Conservation (phyloP, 2,888 invertebrate genomes). For the Lepidocyrtinus sp. region DNA sequence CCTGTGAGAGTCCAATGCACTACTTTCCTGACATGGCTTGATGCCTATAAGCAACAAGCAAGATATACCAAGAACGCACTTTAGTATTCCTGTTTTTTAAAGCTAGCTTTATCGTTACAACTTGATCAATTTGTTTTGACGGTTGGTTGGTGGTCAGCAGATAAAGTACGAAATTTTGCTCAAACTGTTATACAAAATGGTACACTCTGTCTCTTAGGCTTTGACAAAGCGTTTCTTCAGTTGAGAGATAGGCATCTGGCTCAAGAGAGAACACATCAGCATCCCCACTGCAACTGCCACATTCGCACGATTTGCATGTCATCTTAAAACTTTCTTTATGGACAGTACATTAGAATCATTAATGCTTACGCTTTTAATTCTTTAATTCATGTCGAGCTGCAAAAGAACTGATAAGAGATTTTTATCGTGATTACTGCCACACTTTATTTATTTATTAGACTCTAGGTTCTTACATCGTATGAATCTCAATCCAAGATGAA, state of each 20-base stretch:
- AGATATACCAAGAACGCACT: no score
- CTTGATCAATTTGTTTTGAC: background rate
- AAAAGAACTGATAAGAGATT: background rate
- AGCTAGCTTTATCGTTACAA: background rate
- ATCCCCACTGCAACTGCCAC: background rate
- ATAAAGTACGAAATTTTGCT: background rate
- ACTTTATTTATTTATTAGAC: background rate
- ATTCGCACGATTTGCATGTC: background rate
- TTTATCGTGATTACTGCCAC: background rate
- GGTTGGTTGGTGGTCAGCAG: background rate
- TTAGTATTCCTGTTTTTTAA: background rate
- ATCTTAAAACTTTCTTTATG: background rate
- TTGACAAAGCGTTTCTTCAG: background rate
- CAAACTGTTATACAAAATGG: no score
- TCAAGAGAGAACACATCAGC: background rate
- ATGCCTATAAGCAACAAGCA: no score
- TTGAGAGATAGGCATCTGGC: background rate
- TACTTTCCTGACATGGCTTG: background rate
- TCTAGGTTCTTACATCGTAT: background rate
- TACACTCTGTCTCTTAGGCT: no score
- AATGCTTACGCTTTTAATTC: background rate
- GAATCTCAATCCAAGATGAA: background rate
- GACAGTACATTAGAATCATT: background rate
- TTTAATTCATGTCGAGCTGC: background rate
- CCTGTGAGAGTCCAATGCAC: background rate